Conservation (phyloP, 2,797 vertebrate species). For the Lacerta bilineata region DNA sequence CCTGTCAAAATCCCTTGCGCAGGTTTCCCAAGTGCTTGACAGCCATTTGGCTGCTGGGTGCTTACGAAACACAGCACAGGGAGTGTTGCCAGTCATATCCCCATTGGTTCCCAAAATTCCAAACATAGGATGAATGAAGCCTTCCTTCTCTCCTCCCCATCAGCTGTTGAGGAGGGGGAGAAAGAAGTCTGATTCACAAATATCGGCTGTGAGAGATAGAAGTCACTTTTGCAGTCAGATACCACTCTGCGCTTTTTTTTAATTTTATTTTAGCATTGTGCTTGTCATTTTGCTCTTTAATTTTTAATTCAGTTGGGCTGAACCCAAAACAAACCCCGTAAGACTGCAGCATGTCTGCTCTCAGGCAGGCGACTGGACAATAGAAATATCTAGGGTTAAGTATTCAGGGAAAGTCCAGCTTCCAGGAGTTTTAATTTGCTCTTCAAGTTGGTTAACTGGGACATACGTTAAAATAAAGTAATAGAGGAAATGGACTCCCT, state of each 20-base stretch:
- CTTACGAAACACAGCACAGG: too few relatives aligned
- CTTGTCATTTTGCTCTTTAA: neutral
- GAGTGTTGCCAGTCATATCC: too few relatives aligned
- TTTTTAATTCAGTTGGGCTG: constrained; percentile 7
- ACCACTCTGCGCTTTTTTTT: neutral
- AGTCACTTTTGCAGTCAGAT: too few relatives aligned
- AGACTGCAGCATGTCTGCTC: neutral
- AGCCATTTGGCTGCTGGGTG: too few relatives aligned
- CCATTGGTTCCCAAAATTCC: too few relatives aligned
- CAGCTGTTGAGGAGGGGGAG: too few relatives aligned
- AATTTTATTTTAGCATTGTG: neutral
- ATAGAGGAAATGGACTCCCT: constrained; percentile 3
- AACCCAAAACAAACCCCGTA: neutral
- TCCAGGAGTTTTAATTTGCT: constrained; percentile 25
- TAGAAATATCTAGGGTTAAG: constrained; percentile 3
- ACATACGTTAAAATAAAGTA: constrained; percentile 41
- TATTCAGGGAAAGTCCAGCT: constrained; percentile 3
- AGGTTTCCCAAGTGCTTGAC: too few relatives aligned
- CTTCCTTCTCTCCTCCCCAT: too few relatives aligned
- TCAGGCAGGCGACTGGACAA: neutral
- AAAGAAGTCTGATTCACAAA: too few relatives aligned
- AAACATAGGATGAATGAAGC: too few relatives aligned
- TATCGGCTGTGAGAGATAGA: too few relatives aligned
- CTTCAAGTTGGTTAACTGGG: constrained; percentile 20
- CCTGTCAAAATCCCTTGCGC: too few relatives aligned